A percentile compares a stretch with the other conserved stretches of the same genome.
phyloP scores from a whole-genome alignment of 2,797 vertebrate species.

The Notamacropus eugenii region DNA sequence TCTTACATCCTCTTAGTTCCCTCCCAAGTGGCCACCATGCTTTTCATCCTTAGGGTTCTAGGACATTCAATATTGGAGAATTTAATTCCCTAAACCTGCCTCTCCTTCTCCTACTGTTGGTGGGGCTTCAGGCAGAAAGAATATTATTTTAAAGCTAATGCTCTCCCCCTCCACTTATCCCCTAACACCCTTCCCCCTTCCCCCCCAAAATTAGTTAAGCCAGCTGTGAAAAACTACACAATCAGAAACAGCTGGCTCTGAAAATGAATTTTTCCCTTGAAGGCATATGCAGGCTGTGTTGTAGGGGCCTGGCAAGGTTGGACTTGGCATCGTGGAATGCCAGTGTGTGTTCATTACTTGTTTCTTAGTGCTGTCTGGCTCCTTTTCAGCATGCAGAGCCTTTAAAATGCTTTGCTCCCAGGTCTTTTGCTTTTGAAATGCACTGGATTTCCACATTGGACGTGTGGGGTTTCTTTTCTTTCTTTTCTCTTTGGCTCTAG shows the following conservation, averaged over 20 bases:
- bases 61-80: not conserved
- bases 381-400: not conserved
- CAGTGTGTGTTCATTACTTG: constrained; percentile 18
- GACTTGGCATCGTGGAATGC: not conserved
- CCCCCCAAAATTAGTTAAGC: constrained; percentile 51
- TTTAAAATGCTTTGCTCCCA: not conserved
- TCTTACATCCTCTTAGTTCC: not conserved
- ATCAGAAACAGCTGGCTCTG: constrained; percentile 77
- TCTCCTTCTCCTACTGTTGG: constrained; percentile 44
- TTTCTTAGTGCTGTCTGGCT: not conserved
- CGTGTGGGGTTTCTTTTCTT: not conserved
- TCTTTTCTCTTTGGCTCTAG: not conserved
- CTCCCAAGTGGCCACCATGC: not conserved
- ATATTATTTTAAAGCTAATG: constrained; percentile 62
- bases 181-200: constrained; percentile 59
- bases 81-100: not conserved
- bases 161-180: not conserved
- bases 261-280: constrained; percentile 31
- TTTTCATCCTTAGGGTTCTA: not conserved
- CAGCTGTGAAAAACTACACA: constrained; percentile 55
- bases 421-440: not conserved
- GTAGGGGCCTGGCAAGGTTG: constrained; percentile 34
- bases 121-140: constrained; percentile 54
- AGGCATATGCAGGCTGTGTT: constrained; percentile 55
- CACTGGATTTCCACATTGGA: fast-evolving